These are phyloP conservation scores for Kradibia gibbosae DNA, from an alignment of 1,140 invertebrate species.

Conservation along the genomic window DNA sequence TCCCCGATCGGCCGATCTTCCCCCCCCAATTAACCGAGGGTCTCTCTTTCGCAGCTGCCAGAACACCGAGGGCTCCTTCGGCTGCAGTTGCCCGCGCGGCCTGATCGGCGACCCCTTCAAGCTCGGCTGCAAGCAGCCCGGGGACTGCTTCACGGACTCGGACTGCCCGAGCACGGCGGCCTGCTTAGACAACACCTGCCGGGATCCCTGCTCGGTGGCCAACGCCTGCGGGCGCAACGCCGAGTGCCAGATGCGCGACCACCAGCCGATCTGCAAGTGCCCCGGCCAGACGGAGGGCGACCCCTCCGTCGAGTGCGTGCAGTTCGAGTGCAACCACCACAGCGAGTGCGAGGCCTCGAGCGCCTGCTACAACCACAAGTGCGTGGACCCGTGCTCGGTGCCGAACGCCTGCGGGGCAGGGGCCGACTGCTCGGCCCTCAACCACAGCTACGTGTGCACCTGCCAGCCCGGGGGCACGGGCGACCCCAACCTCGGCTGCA, in stretches of 20 bases:
- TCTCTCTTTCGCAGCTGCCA: constrained; percentile 76
- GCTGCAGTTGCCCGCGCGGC: constrained; percentile 83
- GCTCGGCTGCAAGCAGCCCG: constrained; percentile 81
- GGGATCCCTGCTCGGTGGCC: constrained; percentile 82
- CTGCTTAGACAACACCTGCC: constrained; percentile 84
- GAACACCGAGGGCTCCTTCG: constrained; percentile 84
- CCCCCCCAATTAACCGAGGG: constrained; percentile 83
- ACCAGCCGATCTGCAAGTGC: constrained; percentile 83
- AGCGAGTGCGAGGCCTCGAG: constrained; percentile 81
- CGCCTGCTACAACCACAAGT: constrained; percentile 86
- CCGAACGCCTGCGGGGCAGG: constrained; percentile 87
- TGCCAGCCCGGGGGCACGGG: constrained; percentile 88
- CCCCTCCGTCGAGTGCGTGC: constrained; percentile 79
- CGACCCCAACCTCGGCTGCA: constrained; percentile 87
- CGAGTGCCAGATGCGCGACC: constrained; percentile 79
- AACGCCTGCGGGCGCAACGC: constrained; percentile 83
- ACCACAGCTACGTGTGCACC: constrained; percentile 84
- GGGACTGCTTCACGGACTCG: constrained; percentile 84
- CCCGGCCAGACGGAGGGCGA: constrained; percentile 83
- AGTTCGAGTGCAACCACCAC: constrained; percentile 85
- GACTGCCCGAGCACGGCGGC: constrained; percentile 86
- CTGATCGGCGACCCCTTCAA: constrained; percentile 83
- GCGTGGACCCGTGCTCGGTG: constrained; percentile 84
- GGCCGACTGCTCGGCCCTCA: constrained; percentile 80
- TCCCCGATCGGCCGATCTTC: constrained; percentile 39